Evolutionary conservation across 53 echinoderm and acorn worm genomes (phyloP).

Genomic region (Actinopyga echinites): DNA sequence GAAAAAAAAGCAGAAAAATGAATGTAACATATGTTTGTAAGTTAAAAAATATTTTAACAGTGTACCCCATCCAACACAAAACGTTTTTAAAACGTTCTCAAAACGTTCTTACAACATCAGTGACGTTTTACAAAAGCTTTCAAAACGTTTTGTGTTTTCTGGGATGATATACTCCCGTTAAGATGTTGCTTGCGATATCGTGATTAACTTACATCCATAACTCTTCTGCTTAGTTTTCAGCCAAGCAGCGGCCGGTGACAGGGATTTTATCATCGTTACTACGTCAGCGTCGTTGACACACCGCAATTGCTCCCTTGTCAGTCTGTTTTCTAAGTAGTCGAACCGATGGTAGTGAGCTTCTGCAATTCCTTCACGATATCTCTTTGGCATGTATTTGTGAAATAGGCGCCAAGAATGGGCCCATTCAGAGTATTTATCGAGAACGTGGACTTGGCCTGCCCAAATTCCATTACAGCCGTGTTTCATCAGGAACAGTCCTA

Average conservation of each 20-base stretch:
- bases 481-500: neutral
- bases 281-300: neutral
- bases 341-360: neutral
- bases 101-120: too few relatives aligned
- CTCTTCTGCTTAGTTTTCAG: neutral
- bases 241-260: neutral
- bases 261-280: slow-evolving; percentile 8
- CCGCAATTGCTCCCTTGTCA: neutral
- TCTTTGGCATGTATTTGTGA: neutral
- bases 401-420: neutral
- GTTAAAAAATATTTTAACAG: too few relatives aligned
- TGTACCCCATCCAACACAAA: too few relatives aligned
- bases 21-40: too few relatives aligned
- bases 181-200: too few relatives aligned
- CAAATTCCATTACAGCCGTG: neutral
- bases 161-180: too few relatives aligned
- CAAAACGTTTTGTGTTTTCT: too few relatives aligned
- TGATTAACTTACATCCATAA: neutral
- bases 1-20: too few relatives aligned
- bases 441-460: neutral
- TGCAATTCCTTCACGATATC: neutral
- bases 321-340: neutral
- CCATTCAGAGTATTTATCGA: too few relatives aligned
- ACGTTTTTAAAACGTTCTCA: too few relatives aligned
- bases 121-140: too few relatives aligned